phyloP scores from a whole-genome alignment of 2,797 vertebrate genomes.

The Chiroxiphia lanceolata region DNA sequence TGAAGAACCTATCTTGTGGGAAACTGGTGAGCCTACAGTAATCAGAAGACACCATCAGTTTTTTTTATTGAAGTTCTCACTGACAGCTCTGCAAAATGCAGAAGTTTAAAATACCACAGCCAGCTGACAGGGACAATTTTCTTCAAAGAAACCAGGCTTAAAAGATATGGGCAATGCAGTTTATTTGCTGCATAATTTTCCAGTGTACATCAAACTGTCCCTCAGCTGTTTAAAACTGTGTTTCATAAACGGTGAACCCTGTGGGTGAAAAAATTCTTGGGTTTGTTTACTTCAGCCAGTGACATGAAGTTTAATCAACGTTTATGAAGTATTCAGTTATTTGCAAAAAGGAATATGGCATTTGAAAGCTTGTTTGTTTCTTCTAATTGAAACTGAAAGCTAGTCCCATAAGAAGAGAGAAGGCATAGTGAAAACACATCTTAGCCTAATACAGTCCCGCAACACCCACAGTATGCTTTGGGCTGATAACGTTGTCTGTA shows the following conservation, averaged over 20 bases:
- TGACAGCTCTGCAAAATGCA: neutral
- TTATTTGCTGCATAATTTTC: neutral
- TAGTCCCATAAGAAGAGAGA: neutral
- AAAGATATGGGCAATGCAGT: neutral
- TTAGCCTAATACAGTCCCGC: neutral
- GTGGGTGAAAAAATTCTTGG: neutral
- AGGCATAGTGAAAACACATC: neutral
- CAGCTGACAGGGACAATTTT: neutral
- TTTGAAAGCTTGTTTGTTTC: neutral
- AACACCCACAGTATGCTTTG: neutral
- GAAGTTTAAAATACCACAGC: neutral
- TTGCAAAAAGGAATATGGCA: neutral
- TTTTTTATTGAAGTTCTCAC: neutral
- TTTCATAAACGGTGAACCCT: neutral
- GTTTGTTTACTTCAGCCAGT: neutral
- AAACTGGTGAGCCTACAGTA: neutral
- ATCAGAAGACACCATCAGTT: neutral
- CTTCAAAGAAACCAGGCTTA: neutral
- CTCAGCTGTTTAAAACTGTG: neutral
- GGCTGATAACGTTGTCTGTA: neutral
- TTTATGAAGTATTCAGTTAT: neutral
- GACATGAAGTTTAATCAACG: neutral
- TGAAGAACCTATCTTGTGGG: neutral
- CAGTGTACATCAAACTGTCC: neutral
- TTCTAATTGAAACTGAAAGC: neutral